Evolutionary conservation across 2,888 invertebrate genomes (phyloP).

Genomic region (Xanthia icteritia): DNA sequence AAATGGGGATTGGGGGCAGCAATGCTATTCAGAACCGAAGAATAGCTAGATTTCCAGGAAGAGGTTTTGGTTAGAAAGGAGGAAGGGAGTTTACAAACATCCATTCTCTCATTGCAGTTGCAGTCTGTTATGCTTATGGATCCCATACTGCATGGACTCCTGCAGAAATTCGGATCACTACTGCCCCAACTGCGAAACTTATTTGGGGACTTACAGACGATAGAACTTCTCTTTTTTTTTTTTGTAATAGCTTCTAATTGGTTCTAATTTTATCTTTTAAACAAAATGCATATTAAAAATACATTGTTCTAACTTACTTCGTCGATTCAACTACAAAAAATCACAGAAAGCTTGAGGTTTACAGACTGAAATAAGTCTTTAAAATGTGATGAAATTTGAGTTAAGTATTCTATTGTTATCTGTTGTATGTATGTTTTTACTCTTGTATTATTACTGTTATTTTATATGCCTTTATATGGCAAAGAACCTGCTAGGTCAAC

Average conservation of each 20-base stretch:
- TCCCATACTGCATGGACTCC: slow-evolving; percentile 89
- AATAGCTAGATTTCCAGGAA: too few relatives aligned
- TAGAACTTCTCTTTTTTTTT: neutral
- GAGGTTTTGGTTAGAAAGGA: too few relatives aligned
- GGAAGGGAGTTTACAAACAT: neutral
- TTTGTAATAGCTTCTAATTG: neutral
- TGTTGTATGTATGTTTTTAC: too few relatives aligned
- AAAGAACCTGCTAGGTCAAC: too few relatives aligned
- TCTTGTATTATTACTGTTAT: too few relatives aligned
- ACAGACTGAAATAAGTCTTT: neutral
- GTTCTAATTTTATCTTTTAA: neutral
- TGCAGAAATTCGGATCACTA: slow-evolving; percentile 89
- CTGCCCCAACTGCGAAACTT: slow-evolving; percentile 82
- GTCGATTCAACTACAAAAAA: neutral
- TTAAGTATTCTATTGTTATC: neutral
- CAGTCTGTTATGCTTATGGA: slow-evolving; percentile 84
- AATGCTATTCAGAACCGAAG: too few relatives aligned
- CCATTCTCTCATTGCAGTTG: slow-evolving; percentile 13
- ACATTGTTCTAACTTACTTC: neutral
- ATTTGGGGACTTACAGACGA: slow-evolving; percentile 84
- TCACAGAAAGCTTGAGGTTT: neutral
- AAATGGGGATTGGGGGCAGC: too few relatives aligned
- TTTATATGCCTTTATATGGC: too few relatives aligned
- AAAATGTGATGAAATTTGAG: neutral
- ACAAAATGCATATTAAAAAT: neutral